Evolutionary conservation across 2,113 vertebrate genomes (phyloP), one percentile per base, ranked within the genome.

Genomic region (Coturnix japonica): DNA sequence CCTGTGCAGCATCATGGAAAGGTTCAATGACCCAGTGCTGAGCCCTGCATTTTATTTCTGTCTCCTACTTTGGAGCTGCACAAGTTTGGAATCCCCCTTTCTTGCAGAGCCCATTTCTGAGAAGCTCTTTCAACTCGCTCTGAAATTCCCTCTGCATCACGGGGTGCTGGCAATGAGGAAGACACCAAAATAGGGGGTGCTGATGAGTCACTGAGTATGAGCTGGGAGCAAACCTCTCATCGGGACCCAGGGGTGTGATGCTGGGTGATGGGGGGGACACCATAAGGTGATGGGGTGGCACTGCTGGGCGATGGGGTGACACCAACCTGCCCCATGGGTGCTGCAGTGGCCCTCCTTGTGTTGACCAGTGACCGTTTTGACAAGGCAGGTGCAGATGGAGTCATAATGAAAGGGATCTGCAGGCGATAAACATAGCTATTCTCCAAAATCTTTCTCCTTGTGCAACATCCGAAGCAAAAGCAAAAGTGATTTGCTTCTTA

Each of bases 101-200:
- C 56, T 26, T 6, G 11, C 56, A 30, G 56, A 79, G 49, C 37
- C 11, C 3, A 1, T 47, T 54, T 43, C 79, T 5, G 51, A 74
- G 69, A 85, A 91, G 17, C 57, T 30, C 44, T 4, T 7, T 7
- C 16, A 37, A 11, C 22, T 22, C 0, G 3, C 65, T 64, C 18
- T 7, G 73, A 91, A 94, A 91, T 81, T 37, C 53, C 69, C n/a
- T 26, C 0, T 6, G 1, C 6, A 7, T 2, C 26, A 8, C 0
- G 0, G n/a, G 21, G 11, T 1, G 26, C 28, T 53, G 35, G 20
- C 26, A 35, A 26, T 11, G 28, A 77, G 28, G 28, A 31, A 66
- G 1, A 0, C 28, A 17, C 26, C 4, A 3, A 43, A 39, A 6
- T 0, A 2, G 17, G 26, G 15, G 26, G 5, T 47, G 37, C 49